These are phyloP conservation scores for Carabus problematicus DNA, from an alignment of 2,888 invertebrate species.

Conservation along the genomic window DNA sequence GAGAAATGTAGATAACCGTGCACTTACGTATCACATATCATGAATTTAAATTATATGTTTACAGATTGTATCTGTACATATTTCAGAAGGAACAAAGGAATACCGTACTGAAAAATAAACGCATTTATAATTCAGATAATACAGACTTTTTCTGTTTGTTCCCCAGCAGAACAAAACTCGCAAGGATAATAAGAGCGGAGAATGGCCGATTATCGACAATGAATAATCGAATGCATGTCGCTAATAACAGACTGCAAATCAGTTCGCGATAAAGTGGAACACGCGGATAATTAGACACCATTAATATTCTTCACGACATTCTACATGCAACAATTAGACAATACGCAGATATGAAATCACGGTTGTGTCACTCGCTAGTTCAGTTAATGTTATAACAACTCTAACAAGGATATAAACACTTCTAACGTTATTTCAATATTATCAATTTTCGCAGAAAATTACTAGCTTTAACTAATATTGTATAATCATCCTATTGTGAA, in stretches of 20 bases:
- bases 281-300: slow-evolving; percentile 37
- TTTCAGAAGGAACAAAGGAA: neutral
- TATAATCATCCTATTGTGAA: too few species aligned
- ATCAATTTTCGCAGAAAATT: too few species aligned
- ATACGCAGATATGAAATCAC: slow-evolving; percentile 11
- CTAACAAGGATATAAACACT: too few species aligned
- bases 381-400: too few species aligned
- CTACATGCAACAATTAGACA: slow-evolving; percentile 39
- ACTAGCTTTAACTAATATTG: too few species aligned
- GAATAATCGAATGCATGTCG: slow-evolving; percentile 40
- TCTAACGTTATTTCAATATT: too few species aligned
- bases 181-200: slow-evolving; percentile 8
- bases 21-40: slow-evolving; percentile 28
- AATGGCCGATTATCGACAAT: slow-evolving; percentile 33
- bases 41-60: slow-evolving; percentile 38
- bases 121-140: slow-evolving; percentile 37
- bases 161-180: slow-evolving; percentile 8
- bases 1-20: too few species aligned
- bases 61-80: slow-evolving; percentile 27
- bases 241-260: slow-evolving; percentile 40
- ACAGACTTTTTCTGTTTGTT: slow-evolving; percentile 4
- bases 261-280: slow-evolving; percentile 28
- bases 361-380: too few species aligned
- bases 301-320: slow-evolving; percentile 39
- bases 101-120: slow-evolving; percentile 34